These are phyloP conservation scores for Dipodomys merriami DNA, from an alignment of 2,113 vertebrate genomes.

Conservation along the genomic window DNA sequence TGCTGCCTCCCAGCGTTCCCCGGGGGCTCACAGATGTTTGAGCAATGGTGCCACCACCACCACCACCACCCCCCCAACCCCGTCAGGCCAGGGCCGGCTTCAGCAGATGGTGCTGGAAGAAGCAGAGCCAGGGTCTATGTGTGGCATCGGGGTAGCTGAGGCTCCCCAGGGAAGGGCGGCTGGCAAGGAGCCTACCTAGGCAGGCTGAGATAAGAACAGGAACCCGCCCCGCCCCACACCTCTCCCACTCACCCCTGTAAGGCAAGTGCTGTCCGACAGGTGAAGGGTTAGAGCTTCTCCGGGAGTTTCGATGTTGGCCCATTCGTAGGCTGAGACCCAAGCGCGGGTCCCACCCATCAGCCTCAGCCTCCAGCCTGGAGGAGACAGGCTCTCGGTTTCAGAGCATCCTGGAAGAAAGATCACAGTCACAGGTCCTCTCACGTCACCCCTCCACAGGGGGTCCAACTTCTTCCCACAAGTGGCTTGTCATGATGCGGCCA, in stretches of 20 bases:
- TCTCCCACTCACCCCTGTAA: conserved; percentile 43
- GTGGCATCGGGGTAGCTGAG: conserved; percentile 6
- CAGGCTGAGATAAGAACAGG: conserved; percentile 57
- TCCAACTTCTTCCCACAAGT: not conserved
- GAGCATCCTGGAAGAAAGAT: not conserved
- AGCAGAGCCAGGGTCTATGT: not conserved
- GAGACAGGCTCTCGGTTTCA: conserved; percentile 43
- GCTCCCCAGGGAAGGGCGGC: conserved; percentile 64
- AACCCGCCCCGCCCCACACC: conserved; percentile 56
- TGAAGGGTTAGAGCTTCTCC: conserved; percentile 39
- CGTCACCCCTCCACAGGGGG: not conserved
- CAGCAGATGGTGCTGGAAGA: not conserved
- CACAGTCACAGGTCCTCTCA: not conserved
- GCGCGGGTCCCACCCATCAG: conserved; percentile 48
- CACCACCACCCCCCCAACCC: too few relatives aligned
- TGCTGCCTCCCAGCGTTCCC: not conserved
- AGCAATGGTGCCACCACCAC: not conserved
- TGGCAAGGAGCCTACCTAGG: conserved; percentile 48
- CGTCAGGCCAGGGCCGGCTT: not conserved
- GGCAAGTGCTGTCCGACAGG: conserved; percentile 50
- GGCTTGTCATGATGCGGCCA: not conserved
- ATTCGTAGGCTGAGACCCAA: conserved; percentile 70
- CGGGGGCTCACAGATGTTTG: not conserved
- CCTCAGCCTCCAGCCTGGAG: conserved; percentile 51
- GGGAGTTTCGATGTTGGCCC: conserved; percentile 76